Percentiles rank a stretch among this genome's conserved stretches.
Conservation (phyloP, 2,113 vertebrate genomes). For the Poicephalus meyeri region DNA sequence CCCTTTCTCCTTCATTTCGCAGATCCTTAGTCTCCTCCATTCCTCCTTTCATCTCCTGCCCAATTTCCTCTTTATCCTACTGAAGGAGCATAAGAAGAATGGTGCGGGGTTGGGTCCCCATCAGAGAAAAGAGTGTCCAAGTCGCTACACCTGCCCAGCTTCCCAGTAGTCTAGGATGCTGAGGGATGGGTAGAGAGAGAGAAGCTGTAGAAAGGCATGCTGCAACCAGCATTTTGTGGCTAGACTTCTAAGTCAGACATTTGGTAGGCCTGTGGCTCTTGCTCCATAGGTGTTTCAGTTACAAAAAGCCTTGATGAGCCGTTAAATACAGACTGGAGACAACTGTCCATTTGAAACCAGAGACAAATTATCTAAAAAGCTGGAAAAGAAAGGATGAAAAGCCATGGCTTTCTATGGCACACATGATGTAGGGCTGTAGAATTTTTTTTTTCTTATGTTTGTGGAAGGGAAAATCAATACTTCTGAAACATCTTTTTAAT, state of each 20-base stretch:
- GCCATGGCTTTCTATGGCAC: neutral
- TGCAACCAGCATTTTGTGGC: neutral
- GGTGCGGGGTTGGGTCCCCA: fast-evolving
- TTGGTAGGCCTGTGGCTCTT: neutral
- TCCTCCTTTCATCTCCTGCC: neutral
- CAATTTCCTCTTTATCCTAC: neutral
- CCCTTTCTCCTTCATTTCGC: neutral
- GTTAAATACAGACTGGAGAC: neutral
- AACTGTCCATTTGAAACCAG: neutral
- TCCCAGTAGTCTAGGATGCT: neutral
- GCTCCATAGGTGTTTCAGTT: neutral
- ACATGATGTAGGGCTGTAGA: fast-evolving
- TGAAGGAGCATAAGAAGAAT: neutral
- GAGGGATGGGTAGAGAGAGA: neutral
- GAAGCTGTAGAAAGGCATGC: neutral
- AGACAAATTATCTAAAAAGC: neutral
- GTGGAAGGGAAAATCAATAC: neutral
- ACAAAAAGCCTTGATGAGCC: neutral
- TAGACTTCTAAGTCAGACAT: neutral
- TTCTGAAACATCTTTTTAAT: neutral
- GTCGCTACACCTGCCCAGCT: neutral
- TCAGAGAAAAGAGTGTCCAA: neutral
- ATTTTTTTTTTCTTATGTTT: neutral
- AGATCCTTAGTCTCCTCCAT: neutral
- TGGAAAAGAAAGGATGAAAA: neutral